Evolutionary conservation across 2,113 vertebrate genomes (phyloP), one percentile per base, ranked within the genome.

Genomic region (Amphilophus citrinellus): DNA sequence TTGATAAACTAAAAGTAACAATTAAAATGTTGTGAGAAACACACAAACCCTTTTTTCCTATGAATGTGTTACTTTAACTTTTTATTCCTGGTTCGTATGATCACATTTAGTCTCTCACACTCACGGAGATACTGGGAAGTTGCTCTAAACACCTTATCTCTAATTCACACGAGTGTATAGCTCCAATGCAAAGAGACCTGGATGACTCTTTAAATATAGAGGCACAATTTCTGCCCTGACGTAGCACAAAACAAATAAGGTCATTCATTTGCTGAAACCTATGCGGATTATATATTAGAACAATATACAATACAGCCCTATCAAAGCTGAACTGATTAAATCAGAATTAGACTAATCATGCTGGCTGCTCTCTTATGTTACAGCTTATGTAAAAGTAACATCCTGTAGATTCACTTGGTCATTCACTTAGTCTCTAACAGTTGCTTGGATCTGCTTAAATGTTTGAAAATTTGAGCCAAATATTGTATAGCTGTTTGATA

Each of bases 111-210:
- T 56, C 53, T 76, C 39, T 27, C 35, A 59, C 27, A 62, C 68
- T 58, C 27, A 61, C 13, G 53, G 15, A 80, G 61, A 85, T 37
- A 78, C 61, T 15, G 6, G 5, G 24, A 84, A n/a, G 50, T 42
- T 75, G 42, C 61, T 62, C 58, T 86, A 24, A 66, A 83, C 47
- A 13, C 15, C 61, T 90, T 85, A 87, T 88, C 77, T 84, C 27
- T 76, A 42, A 91, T 87, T 78, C 88, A 87, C 71, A 80, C 37
- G 61, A 60, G 61, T 17, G 32, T 78, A 79, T 35, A 30, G 76
- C 81, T 84, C 17, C 50, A 82, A 79, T 66, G 59, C 83, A 88
- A 61, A 89, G 37, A 80, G 66, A 88, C 59, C n/a, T 15, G 3
- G 47, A 68, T 83, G 68, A 82, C 84, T 85, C n/a, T 84, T 79